Percentiles rank a stretch among this genome's conserved stretches.
Evolutionary conservation across 2,113 vertebrate genomes (phyloP).

Genomic region (Pelodiscus sinensis): DNA sequence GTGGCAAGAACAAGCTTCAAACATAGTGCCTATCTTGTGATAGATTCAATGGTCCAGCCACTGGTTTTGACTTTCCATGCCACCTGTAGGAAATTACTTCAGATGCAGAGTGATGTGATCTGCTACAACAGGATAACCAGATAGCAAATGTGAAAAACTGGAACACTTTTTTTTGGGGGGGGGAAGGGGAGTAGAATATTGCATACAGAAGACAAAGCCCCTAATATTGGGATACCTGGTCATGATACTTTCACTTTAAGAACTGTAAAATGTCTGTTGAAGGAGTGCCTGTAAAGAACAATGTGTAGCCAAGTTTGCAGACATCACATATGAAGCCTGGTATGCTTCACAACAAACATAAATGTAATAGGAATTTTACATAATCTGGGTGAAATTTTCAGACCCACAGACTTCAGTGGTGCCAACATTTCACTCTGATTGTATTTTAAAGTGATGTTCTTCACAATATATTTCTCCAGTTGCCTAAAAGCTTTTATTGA

Average conservation of each 20-base stretch:
- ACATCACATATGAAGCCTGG: no score
- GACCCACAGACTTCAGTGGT: neutral
- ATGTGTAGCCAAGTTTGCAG: no score
- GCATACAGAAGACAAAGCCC: neutral
- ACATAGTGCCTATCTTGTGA: neutral
- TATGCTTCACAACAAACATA: neutral
- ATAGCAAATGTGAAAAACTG: neutral
- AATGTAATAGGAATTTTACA: neutral
- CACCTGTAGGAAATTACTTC: neutral
- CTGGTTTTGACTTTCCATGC: neutral
- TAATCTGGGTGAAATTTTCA: neutral
- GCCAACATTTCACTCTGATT: neutral
- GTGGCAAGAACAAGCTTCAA: neutral
- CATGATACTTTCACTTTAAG: no score
- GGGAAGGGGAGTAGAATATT: neutral
- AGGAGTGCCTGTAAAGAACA: no score
- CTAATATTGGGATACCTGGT: neutral
- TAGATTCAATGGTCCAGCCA: neutral
- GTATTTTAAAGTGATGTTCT: neutral
- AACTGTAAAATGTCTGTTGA: no score
- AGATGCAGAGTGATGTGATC: neutral
- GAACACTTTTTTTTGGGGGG: neutral
- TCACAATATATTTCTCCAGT: neutral
- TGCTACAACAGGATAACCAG: neutral
- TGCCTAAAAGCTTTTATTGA: neutral